Evolutionary conservation across 2,888 invertebrate genomes (phyloP).

Genomic region (Lasioglossum lativentre): DNA sequence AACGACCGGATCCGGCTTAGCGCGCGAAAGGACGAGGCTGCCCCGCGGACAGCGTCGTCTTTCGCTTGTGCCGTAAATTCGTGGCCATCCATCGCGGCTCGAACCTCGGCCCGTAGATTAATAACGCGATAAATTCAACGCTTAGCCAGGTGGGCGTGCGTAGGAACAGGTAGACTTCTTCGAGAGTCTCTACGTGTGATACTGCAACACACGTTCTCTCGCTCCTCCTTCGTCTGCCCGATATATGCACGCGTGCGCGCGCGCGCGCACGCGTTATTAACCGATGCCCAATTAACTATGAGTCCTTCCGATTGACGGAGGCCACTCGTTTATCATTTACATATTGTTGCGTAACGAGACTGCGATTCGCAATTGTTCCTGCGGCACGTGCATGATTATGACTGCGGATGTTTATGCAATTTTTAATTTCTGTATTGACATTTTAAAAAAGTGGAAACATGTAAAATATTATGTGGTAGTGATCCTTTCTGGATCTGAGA

Average conservation of each 20-base stretch:
- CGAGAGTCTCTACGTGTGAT: too few relatives aligned
- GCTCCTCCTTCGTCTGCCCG: conserved; percentile 22
- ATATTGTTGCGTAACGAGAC: background rate
- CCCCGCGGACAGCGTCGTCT: conserved; percentile 24
- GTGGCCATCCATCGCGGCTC: conserved; percentile 46
- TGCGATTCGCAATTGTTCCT: background rate
- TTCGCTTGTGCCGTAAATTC: conserved; percentile 62
- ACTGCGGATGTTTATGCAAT: too few relatives aligned
- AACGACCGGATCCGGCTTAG: conserved; percentile 46
- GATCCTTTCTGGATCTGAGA: too few relatives aligned
- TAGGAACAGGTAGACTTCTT: conserved; percentile 51
- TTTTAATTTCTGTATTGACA: too few relatives aligned
- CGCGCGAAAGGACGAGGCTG: conserved; percentile 30
- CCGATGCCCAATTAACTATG: conserved; percentile 29
- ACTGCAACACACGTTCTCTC: background rate
- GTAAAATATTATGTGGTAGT: too few relatives aligned
- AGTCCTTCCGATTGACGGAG: background rate
- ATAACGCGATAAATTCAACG: conserved; percentile 78
- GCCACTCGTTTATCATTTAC: background rate
- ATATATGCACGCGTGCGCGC: conserved; percentile 1
- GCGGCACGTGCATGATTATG: too few relatives aligned
- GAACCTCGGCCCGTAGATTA: conserved; percentile 66
- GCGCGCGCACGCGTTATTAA: conserved; percentile 24
- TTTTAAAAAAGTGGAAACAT: too few relatives aligned
- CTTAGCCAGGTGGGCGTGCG: conserved; percentile 64